These are phyloP conservation scores for Melikaiella ostensackeni DNA, from an alignment of 2,888 invertebrate species.

Conservation along the genomic window DNA sequence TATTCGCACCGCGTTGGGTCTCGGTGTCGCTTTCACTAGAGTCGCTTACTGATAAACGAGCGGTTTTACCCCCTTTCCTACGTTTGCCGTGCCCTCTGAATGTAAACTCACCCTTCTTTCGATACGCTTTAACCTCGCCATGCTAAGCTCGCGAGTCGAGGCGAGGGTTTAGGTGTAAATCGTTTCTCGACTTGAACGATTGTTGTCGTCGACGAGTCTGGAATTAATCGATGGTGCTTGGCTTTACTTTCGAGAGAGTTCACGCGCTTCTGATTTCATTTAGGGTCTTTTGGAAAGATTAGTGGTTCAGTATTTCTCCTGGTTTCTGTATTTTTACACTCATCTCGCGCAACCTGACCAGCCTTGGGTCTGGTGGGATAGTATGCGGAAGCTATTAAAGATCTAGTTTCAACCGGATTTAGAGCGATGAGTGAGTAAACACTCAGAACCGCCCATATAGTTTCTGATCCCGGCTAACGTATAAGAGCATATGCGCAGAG, in stretches of 20 bases:
- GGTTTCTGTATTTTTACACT: no score
- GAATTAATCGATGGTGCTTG: conserved; percentile 63
- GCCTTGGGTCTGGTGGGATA: no score
- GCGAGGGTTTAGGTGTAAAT: conserved; percentile 42
- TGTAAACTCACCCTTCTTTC: conserved; percentile 71
- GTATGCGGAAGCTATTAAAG: no score
- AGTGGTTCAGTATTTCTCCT: neutral
- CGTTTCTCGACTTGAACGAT: conserved; percentile 68
- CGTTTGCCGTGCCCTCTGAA: conserved; percentile 63
- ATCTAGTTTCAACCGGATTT: no score
- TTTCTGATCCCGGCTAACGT: no score
- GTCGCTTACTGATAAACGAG: conserved; percentile 77
- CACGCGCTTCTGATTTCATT: conserved; percentile 8
- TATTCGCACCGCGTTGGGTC: conserved; percentile 73
- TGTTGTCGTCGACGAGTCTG: conserved; percentile 59
- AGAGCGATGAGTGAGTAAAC: no score
- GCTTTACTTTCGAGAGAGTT: neutral
- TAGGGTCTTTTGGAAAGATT: neutral
- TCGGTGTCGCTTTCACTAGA: conserved; percentile 76
- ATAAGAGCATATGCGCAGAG: no score
- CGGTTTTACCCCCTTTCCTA: conserved; percentile 67
- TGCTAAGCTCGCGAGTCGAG: conserved; percentile 35
- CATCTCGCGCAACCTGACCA: no score
- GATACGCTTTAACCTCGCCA: conserved; percentile 56
- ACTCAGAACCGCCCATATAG: no score